Base-by-base conservation (phyloP, 2,113 vertebrate species). In the Ranitomeya variabilis region DNA sequence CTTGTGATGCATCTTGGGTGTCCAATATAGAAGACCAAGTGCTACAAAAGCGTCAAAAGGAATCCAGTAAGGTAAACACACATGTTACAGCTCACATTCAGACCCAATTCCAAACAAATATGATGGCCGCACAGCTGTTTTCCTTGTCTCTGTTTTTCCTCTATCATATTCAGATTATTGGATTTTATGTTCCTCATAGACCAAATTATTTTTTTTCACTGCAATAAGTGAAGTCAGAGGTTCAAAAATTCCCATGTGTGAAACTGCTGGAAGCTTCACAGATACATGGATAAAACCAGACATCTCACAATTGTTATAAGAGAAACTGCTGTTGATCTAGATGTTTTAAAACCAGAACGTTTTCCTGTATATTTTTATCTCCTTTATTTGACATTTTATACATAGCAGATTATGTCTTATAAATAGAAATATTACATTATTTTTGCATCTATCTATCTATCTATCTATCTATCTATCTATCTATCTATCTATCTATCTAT, bases 101-200 rank as follows among this genome's bases (percentile, higher is more conserved):
- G 54, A 55, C 60, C 26, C 57, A 78, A 87, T 26, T 77, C 31
- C 31, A 74, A 86, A 80, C 76, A 87, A 31, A 79, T 23, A 26
- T 66, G 85, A 86, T 67, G 76, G 21, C 21, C 45, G 71, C 8
- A 73, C 78, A 87, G 62, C 86, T 87, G 86, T 45, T 19, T 26
- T 9, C 13, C 52, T 54, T 66, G 51, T 80, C n/a, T 81, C 86
- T 87, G 86, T 57, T 81, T 87, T 82, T 59, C 19, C 79, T 83
- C 66, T 62, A n/a, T 62, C 66, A 76, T 52, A 23, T 82, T 83
- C 79, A 71, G 18, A 88, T 62, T 37, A 82, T 82, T 88, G 67
- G 31, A 82, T 87, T 87, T 87, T 67, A 82, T 73, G 79, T 82
- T 81, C 18, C 51, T 80, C n/a, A 80, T 80, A 67, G 60, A 73